Percentiles rank a stretch among this genome's conserved stretches.
Conservation (phyloP, 2,113 vertebrate species). For the Sylvilagus bachmani region DNA sequence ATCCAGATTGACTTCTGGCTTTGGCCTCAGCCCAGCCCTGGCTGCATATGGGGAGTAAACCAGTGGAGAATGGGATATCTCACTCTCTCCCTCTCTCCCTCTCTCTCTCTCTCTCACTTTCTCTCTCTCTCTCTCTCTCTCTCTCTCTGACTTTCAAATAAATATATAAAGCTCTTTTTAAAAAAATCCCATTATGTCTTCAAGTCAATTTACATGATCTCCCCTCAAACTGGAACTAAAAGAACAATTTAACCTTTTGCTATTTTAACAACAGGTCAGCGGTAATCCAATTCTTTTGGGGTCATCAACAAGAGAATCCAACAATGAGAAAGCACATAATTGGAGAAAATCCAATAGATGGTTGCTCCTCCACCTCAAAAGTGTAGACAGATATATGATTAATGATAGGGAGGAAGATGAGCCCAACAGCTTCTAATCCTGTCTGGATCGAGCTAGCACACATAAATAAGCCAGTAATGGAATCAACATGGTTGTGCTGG, state of each 20-base stretch:
- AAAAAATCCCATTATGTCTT: slow-evolving; percentile 50
- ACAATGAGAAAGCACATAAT: neutral
- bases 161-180: too few relatives aligned
- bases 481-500: neutral
- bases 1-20: too few relatives aligned
- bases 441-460: neutral
- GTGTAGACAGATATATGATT: neutral
- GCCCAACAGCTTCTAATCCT: neutral
- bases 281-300: neutral
- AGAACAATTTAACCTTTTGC: neutral
- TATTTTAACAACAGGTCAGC: slow-evolving; percentile 25
- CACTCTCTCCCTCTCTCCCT: too few relatives aligned
- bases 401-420: neutral
- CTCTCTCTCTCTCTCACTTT: too few relatives aligned
- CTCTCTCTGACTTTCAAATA: too few relatives aligned
- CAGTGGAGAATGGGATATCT: too few relatives aligned
- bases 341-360: neutral
- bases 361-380: slow-evolving; percentile 31
- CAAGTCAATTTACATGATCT: slow-evolving; percentile 35
- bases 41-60: too few relatives aligned
- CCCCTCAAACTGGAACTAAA: neutral
- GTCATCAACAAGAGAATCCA: slow-evolving; percentile 1
- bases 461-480: neutral
- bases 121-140: too few relatives aligned
- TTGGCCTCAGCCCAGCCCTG: too few relatives aligned